Percentiles rank a stretch among this genome's conserved stretches.
Evolutionary conservation across 1,140 invertebrate genomes (phyloP).

Genomic region (fruit fly (Drosophila melanogaster)): Release_6_plus_ISO1_MT NT_033777.3:16862501-16863000

Average conservation of each 20-base stretch:
- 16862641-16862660: constrained; percentile 62
- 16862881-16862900: not conserved
- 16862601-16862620: constrained; percentile 66
- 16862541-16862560: constrained; percentile 80
- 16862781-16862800: constrained; percentile 64
- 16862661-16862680: constrained; percentile 48
- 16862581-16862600: constrained; percentile 22
- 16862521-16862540: constrained; percentile 81
- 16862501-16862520: constrained; percentile 81
- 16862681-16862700: constrained; percentile 34
- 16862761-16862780: constrained; percentile 81
- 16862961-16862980: too few species aligned
- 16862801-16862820: not conserved
- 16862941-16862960: too few species aligned
- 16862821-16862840: not conserved
- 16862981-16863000: too few species aligned
- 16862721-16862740: constrained; percentile 29
- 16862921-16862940: too few species aligned
- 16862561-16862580: constrained; percentile 14
- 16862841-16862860: not conserved
- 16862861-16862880: not conserved
- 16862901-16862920: too few species aligned
- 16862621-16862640: constrained; percentile 52
- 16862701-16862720: constrained; percentile 37
- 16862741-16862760: constrained; percentile 47